A percentile compares a stretch with the other conserved stretches of the same genome.
phyloP scores from a whole-genome alignment of 2,113 vertebrate genomes.

The Ginglymostoma cirratum region DNA sequence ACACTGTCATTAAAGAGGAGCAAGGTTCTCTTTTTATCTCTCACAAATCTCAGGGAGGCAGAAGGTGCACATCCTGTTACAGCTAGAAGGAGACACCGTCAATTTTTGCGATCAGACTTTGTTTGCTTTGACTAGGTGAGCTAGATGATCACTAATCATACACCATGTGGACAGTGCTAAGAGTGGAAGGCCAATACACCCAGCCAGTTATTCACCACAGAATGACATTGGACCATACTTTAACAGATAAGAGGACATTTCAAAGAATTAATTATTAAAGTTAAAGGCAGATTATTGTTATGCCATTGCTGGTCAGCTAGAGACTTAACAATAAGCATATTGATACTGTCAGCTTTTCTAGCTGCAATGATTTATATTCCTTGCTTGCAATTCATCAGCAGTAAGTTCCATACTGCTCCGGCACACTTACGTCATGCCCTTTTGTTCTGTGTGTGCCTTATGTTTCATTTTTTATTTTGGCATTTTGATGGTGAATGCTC shows the following conservation, averaged over 20 bases:
- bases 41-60: not conserved
- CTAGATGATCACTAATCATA: not conserved
- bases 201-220: not conserved
- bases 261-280: not conserved
- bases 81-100: not conserved
- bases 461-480: not conserved
- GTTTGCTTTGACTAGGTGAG: not conserved
- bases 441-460: not conserved
- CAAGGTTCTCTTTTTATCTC: not conserved
- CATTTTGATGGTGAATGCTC: not conserved
- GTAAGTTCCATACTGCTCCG: not conserved
- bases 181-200: not conserved
- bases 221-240: not conserved
- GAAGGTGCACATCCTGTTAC: not conserved
- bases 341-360: not conserved
- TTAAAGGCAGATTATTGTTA: not conserved
- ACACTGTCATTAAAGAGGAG: not conserved
- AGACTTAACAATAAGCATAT: not conserved
- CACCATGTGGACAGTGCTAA: not conserved
- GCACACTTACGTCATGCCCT: not conserved
- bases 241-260: not conserved
- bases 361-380: not conserved
- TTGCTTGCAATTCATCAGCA: not conserved
- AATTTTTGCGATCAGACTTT: not conserved
- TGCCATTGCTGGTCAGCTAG: not conserved